phyloP scores from a whole-genome alignment of 2,888 invertebrate genomes.

The Limnephilus marmoratus region DNA sequence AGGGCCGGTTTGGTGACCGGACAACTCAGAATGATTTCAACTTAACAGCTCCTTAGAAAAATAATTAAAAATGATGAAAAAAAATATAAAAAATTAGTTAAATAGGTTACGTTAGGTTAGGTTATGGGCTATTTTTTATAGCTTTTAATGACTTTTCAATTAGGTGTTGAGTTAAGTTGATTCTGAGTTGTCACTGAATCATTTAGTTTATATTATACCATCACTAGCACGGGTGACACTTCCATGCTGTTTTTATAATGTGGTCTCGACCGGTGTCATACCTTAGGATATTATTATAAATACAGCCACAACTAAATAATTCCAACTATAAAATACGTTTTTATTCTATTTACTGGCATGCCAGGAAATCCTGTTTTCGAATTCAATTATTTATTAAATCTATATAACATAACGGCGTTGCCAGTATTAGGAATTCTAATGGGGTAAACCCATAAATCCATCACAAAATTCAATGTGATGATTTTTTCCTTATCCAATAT shows the following conservation, averaged over 20 bases:
- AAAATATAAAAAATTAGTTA: too few relatives aligned
- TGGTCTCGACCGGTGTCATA: not conserved
- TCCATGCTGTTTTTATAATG: not conserved
- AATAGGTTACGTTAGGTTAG: too few relatives aligned
- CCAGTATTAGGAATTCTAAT: not conserved
- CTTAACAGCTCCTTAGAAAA: too few relatives aligned
- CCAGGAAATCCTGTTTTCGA: not conserved
- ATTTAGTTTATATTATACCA: not conserved
- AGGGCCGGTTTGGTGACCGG: too few relatives aligned
- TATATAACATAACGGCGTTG: not conserved
- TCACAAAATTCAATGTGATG: not conserved
- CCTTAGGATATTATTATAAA: not conserved
- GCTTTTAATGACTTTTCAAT: too few relatives aligned
- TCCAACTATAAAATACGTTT: not conserved
- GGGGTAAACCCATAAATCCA: not conserved
- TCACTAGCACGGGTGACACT: conserved; percentile 7
- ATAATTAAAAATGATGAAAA: too few relatives aligned
- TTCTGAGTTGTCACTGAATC: too few relatives aligned
- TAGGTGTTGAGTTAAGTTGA: too few relatives aligned
- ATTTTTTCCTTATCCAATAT: not conserved
- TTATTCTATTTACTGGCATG: not conserved
- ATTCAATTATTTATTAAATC: not conserved
- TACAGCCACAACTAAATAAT: not conserved
- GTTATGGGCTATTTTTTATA: too few relatives aligned
- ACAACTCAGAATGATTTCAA: too few relatives aligned